phyloP scores from a whole-genome alignment of 1,140 invertebrate species.

The Rhizoglyphus robini region DNA sequence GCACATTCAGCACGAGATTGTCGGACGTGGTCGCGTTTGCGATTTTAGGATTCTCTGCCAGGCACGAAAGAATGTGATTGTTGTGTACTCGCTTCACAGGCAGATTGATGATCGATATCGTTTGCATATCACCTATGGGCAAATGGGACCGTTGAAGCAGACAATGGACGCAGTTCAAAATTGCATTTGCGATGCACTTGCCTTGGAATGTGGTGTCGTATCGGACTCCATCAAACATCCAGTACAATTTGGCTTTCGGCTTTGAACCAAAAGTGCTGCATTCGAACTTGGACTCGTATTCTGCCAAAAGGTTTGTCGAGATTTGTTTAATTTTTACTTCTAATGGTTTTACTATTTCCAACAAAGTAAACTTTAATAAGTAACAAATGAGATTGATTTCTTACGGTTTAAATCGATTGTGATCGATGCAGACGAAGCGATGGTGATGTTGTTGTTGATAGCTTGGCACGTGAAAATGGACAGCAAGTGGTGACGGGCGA shows the following conservation, averaged over 20 bases:
- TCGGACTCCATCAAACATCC: slow-evolving; percentile 23
- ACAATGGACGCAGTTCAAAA: background rate
- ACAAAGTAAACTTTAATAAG: background rate
- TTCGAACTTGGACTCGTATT: slow-evolving; percentile 24
- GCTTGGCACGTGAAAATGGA: slow-evolving; percentile 58
- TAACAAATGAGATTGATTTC: slow-evolving; percentile 17
- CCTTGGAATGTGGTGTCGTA: slow-evolving; percentile 22
- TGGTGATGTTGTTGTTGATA: slow-evolving; percentile 30
- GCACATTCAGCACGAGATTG: slow-evolving; percentile 21
- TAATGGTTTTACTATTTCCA: slow-evolving; percentile 21
- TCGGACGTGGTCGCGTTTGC: slow-evolving; percentile 18
- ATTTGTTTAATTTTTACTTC: slow-evolving; percentile 24
- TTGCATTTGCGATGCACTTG: background rate
- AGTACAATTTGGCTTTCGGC: slow-evolving; percentile 25
- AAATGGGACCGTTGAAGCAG: background rate
- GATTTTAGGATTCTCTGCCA: slow-evolving; percentile 24
- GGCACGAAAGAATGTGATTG: slow-evolving; percentile 12
- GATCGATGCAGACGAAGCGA: slow-evolving; percentile 28
- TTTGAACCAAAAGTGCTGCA: slow-evolving; percentile 23
- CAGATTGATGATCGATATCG: slow-evolving; percentile 20
- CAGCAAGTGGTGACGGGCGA: slow-evolving; percentile 60
- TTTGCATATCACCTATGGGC: slow-evolving; percentile 23
- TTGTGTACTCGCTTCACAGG: slow-evolving; percentile 19
- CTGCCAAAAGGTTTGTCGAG: slow-evolving; percentile 19
- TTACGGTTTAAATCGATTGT: slow-evolving; percentile 31